phyloP scores from a whole-genome alignment of 1,140 invertebrate species.

The Cepaea nemoralis region DNA sequence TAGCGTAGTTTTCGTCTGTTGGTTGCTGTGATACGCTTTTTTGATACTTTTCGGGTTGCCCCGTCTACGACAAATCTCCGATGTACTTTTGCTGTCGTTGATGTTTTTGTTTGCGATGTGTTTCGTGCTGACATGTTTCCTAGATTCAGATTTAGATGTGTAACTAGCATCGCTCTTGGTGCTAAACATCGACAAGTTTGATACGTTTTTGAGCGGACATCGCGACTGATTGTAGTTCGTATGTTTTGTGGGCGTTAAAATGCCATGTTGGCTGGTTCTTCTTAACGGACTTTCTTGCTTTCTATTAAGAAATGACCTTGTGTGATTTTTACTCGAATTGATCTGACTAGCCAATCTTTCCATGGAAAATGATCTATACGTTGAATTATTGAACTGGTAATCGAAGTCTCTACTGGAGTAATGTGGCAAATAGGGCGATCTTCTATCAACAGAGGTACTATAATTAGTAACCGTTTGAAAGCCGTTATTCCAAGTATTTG shows the following conservation, averaged over 20 bases:
- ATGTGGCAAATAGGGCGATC: not conserved
- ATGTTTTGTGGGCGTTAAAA: not conserved
- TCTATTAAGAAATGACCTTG: not conserved
- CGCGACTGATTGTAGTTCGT: not conserved
- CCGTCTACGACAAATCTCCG: not conserved
- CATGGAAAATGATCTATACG: not conserved
- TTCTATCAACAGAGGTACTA: not conserved
- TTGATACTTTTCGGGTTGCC: not conserved
- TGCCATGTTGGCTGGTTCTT: not conserved
- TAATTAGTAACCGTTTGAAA: not conserved
- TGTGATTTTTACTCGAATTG: not conserved
- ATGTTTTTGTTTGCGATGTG: not conserved
- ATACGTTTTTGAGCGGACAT: not conserved
- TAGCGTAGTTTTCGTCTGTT: not conserved
- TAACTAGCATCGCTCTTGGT: not conserved
- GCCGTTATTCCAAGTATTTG: not conserved
- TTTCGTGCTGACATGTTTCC: not conserved
- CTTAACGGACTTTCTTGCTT: not conserved
- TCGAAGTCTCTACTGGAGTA: not conserved
- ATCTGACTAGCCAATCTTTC: not conserved
- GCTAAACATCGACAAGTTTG: not conserved
- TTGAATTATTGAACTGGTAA: not conserved
- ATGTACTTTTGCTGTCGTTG: not conserved
- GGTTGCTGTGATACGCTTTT: not conserved
- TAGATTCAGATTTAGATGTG: not conserved